Percentiles rank a stretch among this genome's conserved stretches.
These are phyloP conservation scores for Tipula helvola DNA, from an alignment of 2,888 invertebrate species.

Conservation along the genomic window DNA sequence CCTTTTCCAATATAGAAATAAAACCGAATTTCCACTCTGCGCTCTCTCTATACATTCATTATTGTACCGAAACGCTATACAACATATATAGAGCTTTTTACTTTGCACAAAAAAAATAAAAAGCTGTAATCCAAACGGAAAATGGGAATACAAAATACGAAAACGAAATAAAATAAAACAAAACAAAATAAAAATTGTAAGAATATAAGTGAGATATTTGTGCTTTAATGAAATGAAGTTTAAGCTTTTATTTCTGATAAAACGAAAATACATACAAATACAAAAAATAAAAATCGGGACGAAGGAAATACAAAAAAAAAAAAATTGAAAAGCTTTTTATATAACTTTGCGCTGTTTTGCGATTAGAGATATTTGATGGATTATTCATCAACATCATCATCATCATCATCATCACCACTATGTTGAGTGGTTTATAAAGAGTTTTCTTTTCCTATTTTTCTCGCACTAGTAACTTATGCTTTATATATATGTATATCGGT, in stretches of 20 bases:
- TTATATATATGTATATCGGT: neutral
- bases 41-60: neutral
- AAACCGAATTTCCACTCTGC: neutral
- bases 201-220: neutral
- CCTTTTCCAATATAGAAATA: neutral
- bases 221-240: neutral
- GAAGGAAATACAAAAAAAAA: neutral
- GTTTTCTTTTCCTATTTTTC: neutral
- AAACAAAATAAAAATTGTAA: neutral
- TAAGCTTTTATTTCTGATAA: conserved; percentile 4
- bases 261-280: neutral
- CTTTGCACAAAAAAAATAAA: neutral
- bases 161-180: neutral
- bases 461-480: neutral
- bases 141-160: neutral
- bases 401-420: neutral
- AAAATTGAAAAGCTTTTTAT: neutral
- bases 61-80: neutral
- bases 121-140: neutral
- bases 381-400: neutral
- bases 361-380: neutral
- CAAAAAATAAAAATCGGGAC: neutral
- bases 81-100: neutral
- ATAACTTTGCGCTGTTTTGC: neutral
- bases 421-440: neutral